These are phyloP conservation scores for Drosophila carrolli DNA, from an alignment of 1,140 invertebrate genomes.

Conservation along the genomic window DNA sequence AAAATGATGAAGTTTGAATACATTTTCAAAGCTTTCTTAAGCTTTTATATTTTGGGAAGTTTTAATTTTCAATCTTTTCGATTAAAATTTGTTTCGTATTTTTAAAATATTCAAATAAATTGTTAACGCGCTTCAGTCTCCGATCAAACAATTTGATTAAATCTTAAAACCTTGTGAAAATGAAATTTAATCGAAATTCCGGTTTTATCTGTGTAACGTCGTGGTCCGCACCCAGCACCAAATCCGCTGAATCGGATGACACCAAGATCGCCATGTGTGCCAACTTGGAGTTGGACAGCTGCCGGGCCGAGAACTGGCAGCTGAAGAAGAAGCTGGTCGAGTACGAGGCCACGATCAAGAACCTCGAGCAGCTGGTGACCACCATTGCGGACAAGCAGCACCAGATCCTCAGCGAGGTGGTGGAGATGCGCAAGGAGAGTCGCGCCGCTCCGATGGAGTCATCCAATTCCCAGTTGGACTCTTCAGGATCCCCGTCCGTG, in stretches of 20 bases:
- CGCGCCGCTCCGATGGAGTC: background rate
- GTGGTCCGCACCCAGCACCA: conserved; percentile 4
- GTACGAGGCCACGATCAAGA: conserved; percentile 49
- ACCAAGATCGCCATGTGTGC: conserved; percentile 48
- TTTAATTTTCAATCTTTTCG: too few relatives aligned
- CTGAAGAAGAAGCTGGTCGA: conserved; percentile 59
- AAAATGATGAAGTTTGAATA: too few relatives aligned
- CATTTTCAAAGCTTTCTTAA: too few relatives aligned
- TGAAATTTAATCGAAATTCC: too few relatives aligned
- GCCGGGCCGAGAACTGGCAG: conserved; percentile 62
- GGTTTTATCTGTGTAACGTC: background rate
- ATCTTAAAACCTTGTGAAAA: too few relatives aligned
- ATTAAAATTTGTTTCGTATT: too few relatives aligned
- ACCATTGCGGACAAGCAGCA: conserved; percentile 61
- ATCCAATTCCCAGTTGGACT: background rate
- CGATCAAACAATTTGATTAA: too few relatives aligned
- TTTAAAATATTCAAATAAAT: too few relatives aligned
- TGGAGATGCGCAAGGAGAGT: conserved; percentile 44
- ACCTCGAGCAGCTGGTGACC: conserved; percentile 53
- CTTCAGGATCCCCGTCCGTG: background rate
- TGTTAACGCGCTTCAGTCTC: too few relatives aligned
- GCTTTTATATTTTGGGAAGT: too few relatives aligned
- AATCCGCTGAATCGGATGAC: conserved; percentile 46
- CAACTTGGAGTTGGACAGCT: conserved; percentile 51
- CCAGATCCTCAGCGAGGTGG: conserved; percentile 47